Percentiles rank a stretch among this genome's conserved stretches.
These are phyloP conservation scores for Noturus placidus DNA, from an alignment of 2,113 vertebrate species.

Conservation along the genomic window DNA sequence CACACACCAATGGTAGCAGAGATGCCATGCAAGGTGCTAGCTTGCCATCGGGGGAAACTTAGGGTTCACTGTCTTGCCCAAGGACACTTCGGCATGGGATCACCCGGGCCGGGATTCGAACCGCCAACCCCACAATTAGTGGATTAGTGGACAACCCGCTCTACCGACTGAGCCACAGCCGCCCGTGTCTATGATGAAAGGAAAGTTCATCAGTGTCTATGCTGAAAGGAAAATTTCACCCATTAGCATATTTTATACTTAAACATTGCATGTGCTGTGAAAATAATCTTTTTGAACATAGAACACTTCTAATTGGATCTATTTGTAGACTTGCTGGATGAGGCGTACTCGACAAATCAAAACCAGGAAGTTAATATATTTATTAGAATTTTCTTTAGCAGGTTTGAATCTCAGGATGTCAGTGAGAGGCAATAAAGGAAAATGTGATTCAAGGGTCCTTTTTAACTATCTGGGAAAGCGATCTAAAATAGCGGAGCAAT, in stretches of 20 bases:
- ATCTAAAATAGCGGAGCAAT: not conserved
- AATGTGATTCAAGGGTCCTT: not conserved
- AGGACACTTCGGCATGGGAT: too few species aligned
- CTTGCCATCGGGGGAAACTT: too few species aligned
- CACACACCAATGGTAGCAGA: too few species aligned
- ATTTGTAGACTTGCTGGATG: constrained; percentile 15
- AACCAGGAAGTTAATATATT: not conserved
- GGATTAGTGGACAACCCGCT: too few species aligned
- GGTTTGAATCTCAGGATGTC: not conserved
- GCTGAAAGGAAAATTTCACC: not conserved
- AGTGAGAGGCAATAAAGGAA: not conserved
- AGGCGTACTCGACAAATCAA: not conserved
- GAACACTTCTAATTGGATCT: not conserved
- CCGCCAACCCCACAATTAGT: too few species aligned
- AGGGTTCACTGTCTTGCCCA: too few species aligned
- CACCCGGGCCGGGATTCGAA: too few species aligned
- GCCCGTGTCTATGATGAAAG: too few species aligned
- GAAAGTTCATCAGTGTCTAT: not conserved
- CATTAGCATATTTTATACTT: not conserved
- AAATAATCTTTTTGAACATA: not conserved
- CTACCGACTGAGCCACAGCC: too few species aligned
- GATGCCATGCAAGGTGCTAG: too few species aligned
- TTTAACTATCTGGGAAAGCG: not conserved
- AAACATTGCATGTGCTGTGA: not conserved
- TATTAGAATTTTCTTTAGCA: not conserved